These are phyloP conservation scores for Sycophila sp. DNA, from an alignment of 1,140 invertebrate genomes.

Conservation along the genomic window DNA sequence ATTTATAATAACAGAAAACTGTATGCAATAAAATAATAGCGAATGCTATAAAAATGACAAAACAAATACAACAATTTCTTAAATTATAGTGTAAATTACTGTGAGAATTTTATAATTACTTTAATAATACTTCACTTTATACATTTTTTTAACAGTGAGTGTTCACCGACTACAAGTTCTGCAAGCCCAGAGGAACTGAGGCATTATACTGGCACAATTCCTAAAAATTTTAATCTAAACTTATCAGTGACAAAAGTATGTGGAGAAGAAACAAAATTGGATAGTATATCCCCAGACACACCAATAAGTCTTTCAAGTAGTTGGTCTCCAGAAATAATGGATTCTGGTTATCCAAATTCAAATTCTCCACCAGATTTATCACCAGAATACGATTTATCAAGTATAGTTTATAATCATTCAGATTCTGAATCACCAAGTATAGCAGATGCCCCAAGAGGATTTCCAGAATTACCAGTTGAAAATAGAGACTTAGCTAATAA, in stretches of 20 bases:
- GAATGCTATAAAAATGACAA: too few relatives aligned
- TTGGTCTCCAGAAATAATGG: slow-evolving; percentile 57
- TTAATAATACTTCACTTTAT: too few relatives aligned
- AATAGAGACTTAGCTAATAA: slow-evolving; percentile 70
- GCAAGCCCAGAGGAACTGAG: not conserved
- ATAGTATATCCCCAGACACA: slow-evolving; percentile 32
- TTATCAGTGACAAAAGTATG: not conserved
- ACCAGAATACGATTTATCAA: slow-evolving; percentile 52
- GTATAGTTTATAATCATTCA: slow-evolving; percentile 49
- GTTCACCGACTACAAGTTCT: not conserved
- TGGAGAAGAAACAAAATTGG: slow-evolving; percentile 11
- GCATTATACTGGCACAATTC: slow-evolving; percentile 7
- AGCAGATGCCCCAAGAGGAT: slow-evolving; percentile 44
- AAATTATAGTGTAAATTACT: too few relatives aligned
- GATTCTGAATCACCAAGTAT: slow-evolving; percentile 51
- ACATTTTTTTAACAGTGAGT: not conserved
- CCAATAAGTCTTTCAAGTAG: slow-evolving; percentile 43
- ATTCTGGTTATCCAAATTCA: slow-evolving; percentile 68
- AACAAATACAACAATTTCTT: too few relatives aligned
- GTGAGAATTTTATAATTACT: too few relatives aligned
- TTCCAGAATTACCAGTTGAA: slow-evolving; percentile 59
- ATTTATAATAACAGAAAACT: too few relatives aligned
- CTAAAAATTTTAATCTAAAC: not conserved
- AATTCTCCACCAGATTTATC: slow-evolving; percentile 59
- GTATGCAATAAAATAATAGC: too few relatives aligned